A percentile compares a stretch with the other conserved stretches of the same genome.
Evolutionary conservation across 1,140 invertebrate genomes (phyloP).

Genomic region (Temnothorax curvispinosus): DNA sequence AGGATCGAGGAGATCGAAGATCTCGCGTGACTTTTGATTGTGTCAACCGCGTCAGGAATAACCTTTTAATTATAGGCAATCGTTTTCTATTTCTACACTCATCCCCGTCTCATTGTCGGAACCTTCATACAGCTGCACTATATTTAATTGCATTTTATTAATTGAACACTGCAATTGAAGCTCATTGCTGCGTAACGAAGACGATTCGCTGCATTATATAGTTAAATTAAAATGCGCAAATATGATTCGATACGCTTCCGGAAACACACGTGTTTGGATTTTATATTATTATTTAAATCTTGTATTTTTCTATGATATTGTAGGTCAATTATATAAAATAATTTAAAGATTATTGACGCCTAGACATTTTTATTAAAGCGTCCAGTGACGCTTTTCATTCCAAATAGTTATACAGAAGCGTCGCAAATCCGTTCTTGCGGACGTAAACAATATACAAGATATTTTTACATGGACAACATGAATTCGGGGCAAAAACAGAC

Average conservation of each 20-base stretch:
- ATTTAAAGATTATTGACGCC: background rate
- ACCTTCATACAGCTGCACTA: slow-evolving; percentile 27
- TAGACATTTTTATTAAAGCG: background rate
- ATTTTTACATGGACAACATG: background rate
- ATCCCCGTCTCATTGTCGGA: background rate
- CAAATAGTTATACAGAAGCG: background rate
- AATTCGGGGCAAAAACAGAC: background rate
- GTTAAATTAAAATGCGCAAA: background rate
- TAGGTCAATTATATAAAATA: slow-evolving; percentile 17
- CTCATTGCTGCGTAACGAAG: slow-evolving; percentile 40
- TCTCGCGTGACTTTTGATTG: slow-evolving; percentile 42
- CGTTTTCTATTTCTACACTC: background rate
- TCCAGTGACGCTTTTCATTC: background rate
- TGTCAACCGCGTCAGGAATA: background rate
- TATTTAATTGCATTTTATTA: slow-evolving; percentile 74
- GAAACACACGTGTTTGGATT: background rate
- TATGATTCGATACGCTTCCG: background rate
- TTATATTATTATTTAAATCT: background rate
- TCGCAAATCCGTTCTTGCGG: background rate
- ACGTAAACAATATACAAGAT: background rate
- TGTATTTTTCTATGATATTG: background rate
- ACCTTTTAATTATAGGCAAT: slow-evolving; percentile 1
- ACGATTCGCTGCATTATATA: slow-evolving; percentile 18
- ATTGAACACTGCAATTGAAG: slow-evolving; percentile 60
- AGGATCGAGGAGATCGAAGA: slow-evolving; percentile 56